Evolutionary conservation across 2,888 invertebrate species (phyloP).

Genomic region (Euplexia lucipara): DNA sequence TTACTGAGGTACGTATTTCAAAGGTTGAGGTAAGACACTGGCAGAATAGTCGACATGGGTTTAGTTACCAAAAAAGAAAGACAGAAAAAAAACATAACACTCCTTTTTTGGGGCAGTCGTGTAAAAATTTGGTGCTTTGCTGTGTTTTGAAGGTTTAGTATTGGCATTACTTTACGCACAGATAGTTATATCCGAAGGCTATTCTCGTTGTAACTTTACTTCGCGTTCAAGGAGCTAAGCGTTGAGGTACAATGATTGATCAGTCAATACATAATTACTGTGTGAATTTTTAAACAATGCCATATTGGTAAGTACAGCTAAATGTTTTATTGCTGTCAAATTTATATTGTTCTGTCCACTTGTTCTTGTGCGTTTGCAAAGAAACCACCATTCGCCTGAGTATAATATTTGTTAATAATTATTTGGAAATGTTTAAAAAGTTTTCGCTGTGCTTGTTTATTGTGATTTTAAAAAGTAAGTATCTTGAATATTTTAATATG

Average conservation of each 20-base stretch:
- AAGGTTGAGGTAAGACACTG: too few species aligned
- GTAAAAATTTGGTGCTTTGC: too few species aligned
- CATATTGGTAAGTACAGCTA: not conserved
- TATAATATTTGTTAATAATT: slow-evolving; percentile 12
- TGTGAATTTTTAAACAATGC: slow-evolving; percentile 52
- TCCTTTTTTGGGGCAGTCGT: too few species aligned
- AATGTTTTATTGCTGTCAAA: not conserved
- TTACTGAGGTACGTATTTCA: too few species aligned
- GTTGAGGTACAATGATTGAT: slow-evolving; percentile 22
- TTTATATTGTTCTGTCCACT: slow-evolving; percentile 36
- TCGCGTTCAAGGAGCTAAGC: too few species aligned
- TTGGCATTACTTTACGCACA: too few species aligned
- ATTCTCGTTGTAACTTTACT: too few species aligned
- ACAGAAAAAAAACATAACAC: too few species aligned
- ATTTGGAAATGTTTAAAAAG: slow-evolving; percentile 39
- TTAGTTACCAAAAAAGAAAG: too few species aligned
- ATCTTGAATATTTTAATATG: not conserved
- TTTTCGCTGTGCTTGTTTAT: slow-evolving; percentile 35
- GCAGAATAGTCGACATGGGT: too few species aligned
- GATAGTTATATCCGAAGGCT: not conserved
- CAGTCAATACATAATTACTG: slow-evolving; percentile 24
- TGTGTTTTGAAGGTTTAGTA: too few species aligned
- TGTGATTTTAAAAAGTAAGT: slow-evolving; percentile 57
- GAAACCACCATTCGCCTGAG: not conserved
- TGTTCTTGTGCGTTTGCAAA: slow-evolving; percentile 8